Percentiles rank a stretch among this genome's conserved stretches.
These are phyloP conservation scores for Sclerurus mexicanus DNA, from an alignment of 2,113 vertebrate species.

Conservation along the genomic window DNA sequence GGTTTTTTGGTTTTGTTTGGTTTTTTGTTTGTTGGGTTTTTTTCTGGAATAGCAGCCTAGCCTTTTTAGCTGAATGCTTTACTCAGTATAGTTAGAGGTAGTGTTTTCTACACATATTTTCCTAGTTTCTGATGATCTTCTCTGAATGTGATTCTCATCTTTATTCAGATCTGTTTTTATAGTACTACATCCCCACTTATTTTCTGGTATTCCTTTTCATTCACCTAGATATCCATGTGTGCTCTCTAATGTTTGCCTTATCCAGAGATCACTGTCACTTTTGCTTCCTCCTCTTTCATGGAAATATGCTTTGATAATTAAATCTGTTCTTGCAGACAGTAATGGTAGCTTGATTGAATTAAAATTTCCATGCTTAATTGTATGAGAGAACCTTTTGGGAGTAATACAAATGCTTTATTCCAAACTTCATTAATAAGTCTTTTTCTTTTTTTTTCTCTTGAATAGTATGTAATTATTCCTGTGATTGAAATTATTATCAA, in stretches of 20 bases:
- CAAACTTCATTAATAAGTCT: not conserved
- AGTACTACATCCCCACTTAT: not conserved
- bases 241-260: not conserved
- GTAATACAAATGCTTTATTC: not conserved
- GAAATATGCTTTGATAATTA: not conserved
- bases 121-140: not conserved
- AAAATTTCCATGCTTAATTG: not conserved
- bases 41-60: not conserved
- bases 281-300: not conserved
- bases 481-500: not conserved
- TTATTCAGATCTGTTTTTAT: not conserved
- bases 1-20: accelerated
- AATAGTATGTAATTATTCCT: not conserved
- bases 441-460: not conserved
- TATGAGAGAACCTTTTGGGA: not conserved
- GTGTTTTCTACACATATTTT: not conserved
- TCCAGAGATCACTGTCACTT: not conserved
- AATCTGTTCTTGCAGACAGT: not conserved
- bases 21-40: not conserved
- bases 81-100: not conserved
- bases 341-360: conserved; percentile 39
- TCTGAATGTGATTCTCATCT: not conserved
- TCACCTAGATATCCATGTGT: not conserved
- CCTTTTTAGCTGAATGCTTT: not conserved
- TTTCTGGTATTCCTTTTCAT: not conserved